Percentiles rank a stretch among this genome's conserved stretches.
Evolutionary conservation across 2,888 invertebrate genomes (phyloP).

Genomic region (Hypolimnas misippus): DNA sequence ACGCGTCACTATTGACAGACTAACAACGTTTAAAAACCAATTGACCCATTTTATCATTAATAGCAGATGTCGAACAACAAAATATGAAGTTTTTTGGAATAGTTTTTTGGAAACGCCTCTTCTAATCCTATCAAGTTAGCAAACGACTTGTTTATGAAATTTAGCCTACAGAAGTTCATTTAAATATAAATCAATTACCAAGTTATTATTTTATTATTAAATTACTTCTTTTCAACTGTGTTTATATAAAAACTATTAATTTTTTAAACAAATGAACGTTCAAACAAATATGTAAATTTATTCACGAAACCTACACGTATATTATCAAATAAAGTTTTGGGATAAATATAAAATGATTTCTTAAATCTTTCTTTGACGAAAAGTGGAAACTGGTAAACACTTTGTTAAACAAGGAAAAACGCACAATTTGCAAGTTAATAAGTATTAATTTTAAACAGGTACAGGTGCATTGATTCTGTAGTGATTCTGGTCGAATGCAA

Average conservation of each 20-base stretch:
- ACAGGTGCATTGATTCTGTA: slow-evolving; percentile 66
- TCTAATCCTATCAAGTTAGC: not conserved
- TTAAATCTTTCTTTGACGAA: not conserved
- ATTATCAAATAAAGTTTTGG: slow-evolving; percentile 14
- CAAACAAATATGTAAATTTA: too few relatives aligned
- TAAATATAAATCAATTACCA: too few relatives aligned
- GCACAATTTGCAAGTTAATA: slow-evolving; percentile 26
- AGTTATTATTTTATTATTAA: too few relatives aligned
- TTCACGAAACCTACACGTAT: too few relatives aligned
- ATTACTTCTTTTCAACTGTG: too few relatives aligned
- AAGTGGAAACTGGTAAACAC: not conserved
- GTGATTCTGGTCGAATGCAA: slow-evolving; percentile 60
- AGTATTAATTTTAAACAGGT: slow-evolving; percentile 56
- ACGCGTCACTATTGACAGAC: slow-evolving; percentile 31
- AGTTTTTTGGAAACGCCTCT: not conserved
- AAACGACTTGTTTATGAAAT: not conserved
- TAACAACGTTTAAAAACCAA: slow-evolving; percentile 42
- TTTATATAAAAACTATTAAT: too few relatives aligned
- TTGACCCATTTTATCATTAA: slow-evolving; percentile 40
- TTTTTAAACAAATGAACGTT: too few relatives aligned
- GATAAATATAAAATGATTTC: not conserved
- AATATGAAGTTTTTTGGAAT: not conserved
- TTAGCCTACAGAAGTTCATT: too few relatives aligned
- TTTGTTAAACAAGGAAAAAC: not conserved
- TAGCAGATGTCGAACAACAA: slow-evolving; percentile 32